Base-by-base conservation (phyloP, 2,797 vertebrate species). In the Hyperoplus lanceolatus region DNA sequence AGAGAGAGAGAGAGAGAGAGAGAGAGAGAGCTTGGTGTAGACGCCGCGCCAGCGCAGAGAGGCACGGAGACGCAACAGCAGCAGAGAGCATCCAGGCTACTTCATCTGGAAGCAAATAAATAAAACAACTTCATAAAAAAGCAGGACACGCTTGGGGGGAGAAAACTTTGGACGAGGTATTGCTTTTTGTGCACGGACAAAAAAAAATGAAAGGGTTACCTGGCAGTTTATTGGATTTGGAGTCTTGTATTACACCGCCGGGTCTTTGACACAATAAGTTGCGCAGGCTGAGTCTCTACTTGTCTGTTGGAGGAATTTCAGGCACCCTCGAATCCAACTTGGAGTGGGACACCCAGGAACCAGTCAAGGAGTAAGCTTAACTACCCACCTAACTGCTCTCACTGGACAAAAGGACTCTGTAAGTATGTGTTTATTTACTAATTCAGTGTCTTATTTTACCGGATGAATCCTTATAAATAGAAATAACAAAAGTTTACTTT, bases 121-220 rank as follows among this genome's bases (percentile, higher is more conserved):
- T 38, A 29, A 43, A 77, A 39, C 14, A 49, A 66, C 53, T 67
- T 59, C 2, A 36, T 2, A 36, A 36, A 38, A 18, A 41, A 29
- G 29, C 29, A 13, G 38, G 18, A 51, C 10, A 46, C 13, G 9
- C 38, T 48, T 36, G 43, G 21, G 6, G 15, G 39, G 4, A 6
- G 2, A 62, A 56, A 49, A 56, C 29, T n/a, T 45, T 53, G 1
- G 36, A 62, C 63, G 64, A 59, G 12, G 2, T 39, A 8, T 45
- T 16, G 36, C 49, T 63, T 74, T 43, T 56, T 62, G 36, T 71
- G 36, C 60, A 46, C 80, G 86, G 90, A 90, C 82, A 67, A 81
- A 93, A 29, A 93, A 29, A 62, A 88, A 94, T 94, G 91, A 92
- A 80, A 81, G 82, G 85, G 50, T 80, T 85, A 90, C 87, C 85